Percentiles rank a stretch among this genome's conserved stretches.
These are phyloP conservation scores for Drosophila robusta DNA, from an alignment of 2,888 invertebrate species.

Conservation along the genomic window DNA sequence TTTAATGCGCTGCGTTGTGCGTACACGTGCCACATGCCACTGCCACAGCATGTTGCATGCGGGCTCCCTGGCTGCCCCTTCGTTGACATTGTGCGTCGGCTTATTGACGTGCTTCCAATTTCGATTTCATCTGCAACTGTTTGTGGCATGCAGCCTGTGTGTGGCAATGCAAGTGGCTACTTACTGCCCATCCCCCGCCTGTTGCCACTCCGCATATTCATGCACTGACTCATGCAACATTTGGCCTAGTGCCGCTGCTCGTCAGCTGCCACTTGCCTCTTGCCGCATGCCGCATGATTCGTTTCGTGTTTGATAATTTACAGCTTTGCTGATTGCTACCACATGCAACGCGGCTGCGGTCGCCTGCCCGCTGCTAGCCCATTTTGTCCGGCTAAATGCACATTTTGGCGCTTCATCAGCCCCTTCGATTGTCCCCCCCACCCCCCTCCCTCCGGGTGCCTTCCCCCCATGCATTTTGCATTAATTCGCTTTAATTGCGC, in stretches of 20 bases:
- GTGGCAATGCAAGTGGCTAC: slow-evolving; percentile 12
- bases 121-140: slow-evolving; percentile 44
- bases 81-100: slow-evolving; percentile 18
- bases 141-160: slow-evolving; percentile 27
- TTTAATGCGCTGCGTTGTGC: slow-evolving; percentile 35
- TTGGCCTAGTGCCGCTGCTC: slow-evolving; percentile 1
- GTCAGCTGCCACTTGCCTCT: slow-evolving; percentile 19
- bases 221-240: slow-evolving; percentile 10
- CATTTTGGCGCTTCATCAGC: slow-evolving; percentile 32
- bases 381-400: slow-evolving; percentile 15
- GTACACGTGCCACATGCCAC: slow-evolving; percentile 47
- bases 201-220: too few relatives aligned
- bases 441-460: accelerated
- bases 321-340: slow-evolving; percentile 65
- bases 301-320: slow-evolving; percentile 68
- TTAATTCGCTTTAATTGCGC: slow-evolving; percentile 72
- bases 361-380: background rate
- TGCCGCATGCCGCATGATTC: slow-evolving; percentile 47
- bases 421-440: background rate
- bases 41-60: slow-evolving; percentile 24
- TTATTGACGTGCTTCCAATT: slow-evolving; percentile 50
- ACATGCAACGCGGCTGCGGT: slow-evolving; percentile 34
- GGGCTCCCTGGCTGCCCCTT: background rate
- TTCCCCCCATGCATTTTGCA: slow-evolving; percentile 49
- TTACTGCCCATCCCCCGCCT: background rate